Percentiles rank a stretch among this genome's conserved stretches.
Evolutionary conservation across 2,888 invertebrate genomes (phyloP).

Genomic region (Cerastis rubricosa): DNA sequence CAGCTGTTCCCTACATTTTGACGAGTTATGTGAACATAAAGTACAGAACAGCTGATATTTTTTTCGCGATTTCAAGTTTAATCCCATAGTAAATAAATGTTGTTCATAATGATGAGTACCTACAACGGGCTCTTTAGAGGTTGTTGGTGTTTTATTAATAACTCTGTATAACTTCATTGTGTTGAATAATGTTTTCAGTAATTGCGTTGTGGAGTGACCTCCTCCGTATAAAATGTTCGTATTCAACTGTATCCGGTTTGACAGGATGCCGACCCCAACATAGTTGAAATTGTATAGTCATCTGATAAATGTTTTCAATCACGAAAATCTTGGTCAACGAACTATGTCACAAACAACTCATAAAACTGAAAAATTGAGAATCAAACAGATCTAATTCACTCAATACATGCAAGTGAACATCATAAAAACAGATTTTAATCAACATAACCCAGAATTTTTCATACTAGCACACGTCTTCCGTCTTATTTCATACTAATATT

Average conservation of each 20-base stretch:
- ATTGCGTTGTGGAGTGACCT: no score
- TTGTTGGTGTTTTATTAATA: no score
- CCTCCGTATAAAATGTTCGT: background rate
- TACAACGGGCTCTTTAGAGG: no score
- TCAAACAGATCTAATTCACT: slow-evolving; percentile 16
- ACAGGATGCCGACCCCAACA: background rate
- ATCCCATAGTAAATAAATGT: no score
- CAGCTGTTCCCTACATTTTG: no score
- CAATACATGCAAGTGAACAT: slow-evolving; percentile 43
- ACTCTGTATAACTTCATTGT: background rate
- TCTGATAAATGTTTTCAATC: slow-evolving; percentile 4
- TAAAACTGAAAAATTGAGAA: slow-evolving; percentile 6
- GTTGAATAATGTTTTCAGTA: background rate
- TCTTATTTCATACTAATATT: slow-evolving; percentile 13
- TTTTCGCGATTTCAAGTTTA: no score
- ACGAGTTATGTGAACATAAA: no score
- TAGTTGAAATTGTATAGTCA: background rate
- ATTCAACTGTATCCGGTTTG: background rate
- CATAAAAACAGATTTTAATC: slow-evolving; percentile 40
- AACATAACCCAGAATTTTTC: slow-evolving; percentile 43
- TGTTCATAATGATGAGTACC: no score
- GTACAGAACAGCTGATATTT: no score
- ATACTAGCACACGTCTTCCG: slow-evolving; percentile 47
- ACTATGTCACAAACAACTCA: slow-evolving; percentile 16
- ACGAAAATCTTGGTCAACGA: slow-evolving; percentile 18